phyloP scores from a whole-genome alignment of 2,113 vertebrate species.

The Varanus komodoensis region DNA sequence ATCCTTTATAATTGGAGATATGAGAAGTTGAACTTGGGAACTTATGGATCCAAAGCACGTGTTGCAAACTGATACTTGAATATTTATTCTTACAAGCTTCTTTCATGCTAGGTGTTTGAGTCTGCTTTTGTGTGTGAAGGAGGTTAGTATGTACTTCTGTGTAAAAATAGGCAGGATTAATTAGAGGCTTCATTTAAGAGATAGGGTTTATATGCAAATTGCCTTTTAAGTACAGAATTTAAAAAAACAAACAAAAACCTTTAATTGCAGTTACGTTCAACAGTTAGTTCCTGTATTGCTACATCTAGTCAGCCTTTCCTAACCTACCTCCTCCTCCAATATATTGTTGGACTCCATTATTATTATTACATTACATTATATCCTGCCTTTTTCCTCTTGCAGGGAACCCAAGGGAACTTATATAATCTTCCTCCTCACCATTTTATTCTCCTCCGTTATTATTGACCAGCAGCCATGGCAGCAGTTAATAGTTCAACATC shows the following conservation, averaged over 20 bases:
- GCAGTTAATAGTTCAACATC: not conserved
- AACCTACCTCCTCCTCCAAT: not conserved
- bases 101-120: not conserved
- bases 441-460: not conserved
- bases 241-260: not conserved
- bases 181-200: not conserved
- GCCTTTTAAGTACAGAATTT: not conserved
- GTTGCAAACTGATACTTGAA: not conserved
- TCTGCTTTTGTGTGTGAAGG: not conserved
- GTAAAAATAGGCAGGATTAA: not conserved
- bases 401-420: no score
- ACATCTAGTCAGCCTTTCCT: not conserved
- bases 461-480: not conserved
- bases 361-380: no score
- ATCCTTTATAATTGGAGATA: constrained; percentile 3
- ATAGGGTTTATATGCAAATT: not conserved
- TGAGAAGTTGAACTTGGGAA: not conserved
- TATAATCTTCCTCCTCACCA: no score
- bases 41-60: not conserved
- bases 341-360: not conserved
- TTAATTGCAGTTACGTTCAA: not conserved
- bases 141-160: not conserved
- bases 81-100: not conserved
- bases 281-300: not conserved
- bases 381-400: no score